Evolutionary conservation across 2,113 vertebrate species (phyloP).

Genomic region (Mirza zaza): DNA sequence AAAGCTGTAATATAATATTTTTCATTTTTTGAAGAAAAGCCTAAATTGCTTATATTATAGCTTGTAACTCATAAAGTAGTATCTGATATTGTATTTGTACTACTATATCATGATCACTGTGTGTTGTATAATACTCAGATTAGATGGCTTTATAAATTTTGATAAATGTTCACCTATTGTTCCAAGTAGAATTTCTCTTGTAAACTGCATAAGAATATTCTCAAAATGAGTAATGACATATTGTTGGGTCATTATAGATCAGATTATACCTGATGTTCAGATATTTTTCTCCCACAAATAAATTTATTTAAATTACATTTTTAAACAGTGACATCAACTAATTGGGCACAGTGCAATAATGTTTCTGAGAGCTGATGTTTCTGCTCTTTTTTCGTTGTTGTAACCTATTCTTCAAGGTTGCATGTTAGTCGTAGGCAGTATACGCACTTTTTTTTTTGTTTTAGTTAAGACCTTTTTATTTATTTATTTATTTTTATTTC

Average conservation of each 20-base stretch:
- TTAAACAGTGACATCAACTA: not conserved
- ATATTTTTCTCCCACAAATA: slow-evolving; percentile 65
- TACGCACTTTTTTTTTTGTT: not conserved
- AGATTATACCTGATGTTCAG: slow-evolving; percentile 47
- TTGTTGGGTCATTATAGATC: slow-evolving; percentile 70
- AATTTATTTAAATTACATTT: slow-evolving; percentile 66
- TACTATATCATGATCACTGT: slow-evolving; percentile 59
- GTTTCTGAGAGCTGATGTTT: not conserved
- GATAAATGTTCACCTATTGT: slow-evolving; percentile 54
- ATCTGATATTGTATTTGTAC: slow-evolving; percentile 78
- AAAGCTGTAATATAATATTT: slow-evolving; percentile 79
- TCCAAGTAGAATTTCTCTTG: not conserved
- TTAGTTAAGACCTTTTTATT: no score
- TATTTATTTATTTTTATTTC: no score
- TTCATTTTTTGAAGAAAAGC: slow-evolving; percentile 59
- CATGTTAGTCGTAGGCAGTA: not conserved
- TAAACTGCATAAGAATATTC: slow-evolving; percentile 24
- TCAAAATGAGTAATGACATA: slow-evolving; percentile 47
- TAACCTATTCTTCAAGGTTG: not conserved
- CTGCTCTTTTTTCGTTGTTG: not conserved
- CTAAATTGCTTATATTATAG: slow-evolving; percentile 68
- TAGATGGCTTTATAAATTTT: slow-evolving; percentile 61
- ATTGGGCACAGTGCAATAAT: not conserved
- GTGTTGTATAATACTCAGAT: slow-evolving; percentile 28
- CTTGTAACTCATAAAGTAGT: slow-evolving; percentile 65